Percentiles rank a stretch among this genome's conserved stretches.
Conservation (phyloP, 2,113 vertebrate genomes). For the Acinonyx jubatus region DNA sequence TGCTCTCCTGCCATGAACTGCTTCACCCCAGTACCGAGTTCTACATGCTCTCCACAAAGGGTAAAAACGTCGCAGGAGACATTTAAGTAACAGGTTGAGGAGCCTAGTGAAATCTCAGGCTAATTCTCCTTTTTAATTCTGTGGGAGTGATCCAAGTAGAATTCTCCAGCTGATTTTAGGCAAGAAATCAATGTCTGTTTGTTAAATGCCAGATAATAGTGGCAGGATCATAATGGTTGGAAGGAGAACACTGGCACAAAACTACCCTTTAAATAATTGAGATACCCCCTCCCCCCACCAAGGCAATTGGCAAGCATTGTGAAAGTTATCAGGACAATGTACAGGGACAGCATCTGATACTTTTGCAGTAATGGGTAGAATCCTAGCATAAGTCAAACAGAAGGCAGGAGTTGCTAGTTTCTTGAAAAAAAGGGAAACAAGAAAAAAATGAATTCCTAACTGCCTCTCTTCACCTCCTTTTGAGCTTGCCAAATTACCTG, state of each 20-base stretch:
- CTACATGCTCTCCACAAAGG: slow-evolving; percentile 23
- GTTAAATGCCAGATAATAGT: slow-evolving; percentile 52
- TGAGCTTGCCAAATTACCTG: slow-evolving; percentile 6
- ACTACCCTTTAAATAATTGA: slow-evolving; percentile 37
- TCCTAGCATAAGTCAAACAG: not conserved
- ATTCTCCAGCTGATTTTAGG: slow-evolving; percentile 62
- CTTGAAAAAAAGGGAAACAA: not conserved
- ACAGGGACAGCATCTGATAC: not conserved
- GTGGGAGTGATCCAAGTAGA: slow-evolving; percentile 28
- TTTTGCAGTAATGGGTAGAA: not conserved
- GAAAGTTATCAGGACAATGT: slow-evolving; percentile 12
- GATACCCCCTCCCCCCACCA: not conserved
- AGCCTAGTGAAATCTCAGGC: slow-evolving; percentile 30
- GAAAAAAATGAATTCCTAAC: not conserved
- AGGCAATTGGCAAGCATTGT: not conserved
- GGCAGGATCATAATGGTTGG: not conserved
- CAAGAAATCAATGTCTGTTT: slow-evolving; percentile 67
- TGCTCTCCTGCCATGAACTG: slow-evolving; percentile 36
- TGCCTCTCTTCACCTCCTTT: not conserved
- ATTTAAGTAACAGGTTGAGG: not conserved
- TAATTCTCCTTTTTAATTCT: slow-evolving; percentile 59
- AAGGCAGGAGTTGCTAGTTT: not conserved
- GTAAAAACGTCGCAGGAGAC: slow-evolving; percentile 1
- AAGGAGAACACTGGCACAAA: slow-evolving; percentile 41
- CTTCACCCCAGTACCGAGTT: slow-evolving; percentile 35